phyloP scores from a whole-genome alignment of 1,140 invertebrate genomes.

The Drosophila biarmipes region DNA sequence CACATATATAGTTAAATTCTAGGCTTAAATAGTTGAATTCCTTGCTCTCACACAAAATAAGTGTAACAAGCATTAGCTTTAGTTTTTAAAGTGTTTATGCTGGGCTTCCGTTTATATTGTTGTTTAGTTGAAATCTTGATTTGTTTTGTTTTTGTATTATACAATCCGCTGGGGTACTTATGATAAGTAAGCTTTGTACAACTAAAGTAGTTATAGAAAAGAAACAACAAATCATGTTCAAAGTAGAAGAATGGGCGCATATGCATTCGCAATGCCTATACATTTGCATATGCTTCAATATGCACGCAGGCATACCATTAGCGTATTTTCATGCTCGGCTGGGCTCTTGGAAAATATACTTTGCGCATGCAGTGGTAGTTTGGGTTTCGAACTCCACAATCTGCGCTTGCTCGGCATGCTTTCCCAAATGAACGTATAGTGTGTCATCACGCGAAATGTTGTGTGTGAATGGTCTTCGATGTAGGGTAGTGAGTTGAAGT shows the following conservation, averaged over 20 bases:
- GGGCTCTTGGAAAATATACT: neutral
- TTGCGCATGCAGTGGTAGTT: neutral
- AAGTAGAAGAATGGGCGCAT: conserved; percentile 46
- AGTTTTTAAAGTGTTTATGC: conserved; percentile 64
- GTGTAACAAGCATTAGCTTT: conserved; percentile 64
- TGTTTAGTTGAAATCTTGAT: conserved; percentile 42
- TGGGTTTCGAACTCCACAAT: neutral
- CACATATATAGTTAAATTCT: conserved; percentile 59
- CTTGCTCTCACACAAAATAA: conserved; percentile 64
- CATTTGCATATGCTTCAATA: conserved; percentile 52
- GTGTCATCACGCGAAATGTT: conserved; percentile 7
- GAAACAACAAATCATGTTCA: conserved; percentile 72
- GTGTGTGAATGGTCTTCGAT: conserved; percentile 22
- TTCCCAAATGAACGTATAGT: neutral
- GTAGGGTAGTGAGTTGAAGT: conserved; percentile 15
- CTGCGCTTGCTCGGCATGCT: conserved; percentile 3
- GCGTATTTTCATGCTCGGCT: conserved; percentile 26
- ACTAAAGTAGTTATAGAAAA: conserved; percentile 79
- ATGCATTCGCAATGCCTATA: conserved; percentile 55
- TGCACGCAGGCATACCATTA: conserved; percentile 41
- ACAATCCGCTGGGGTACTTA: conserved; percentile 58
- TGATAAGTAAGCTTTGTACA: conserved; percentile 72
- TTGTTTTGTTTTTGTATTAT: conserved; percentile 48
- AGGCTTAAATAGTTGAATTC: conserved; percentile 80
- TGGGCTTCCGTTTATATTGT: conserved; percentile 49